Conservation (phyloP, 2,797 vertebrate genomes). For the Siniperca obscura region DNA sequence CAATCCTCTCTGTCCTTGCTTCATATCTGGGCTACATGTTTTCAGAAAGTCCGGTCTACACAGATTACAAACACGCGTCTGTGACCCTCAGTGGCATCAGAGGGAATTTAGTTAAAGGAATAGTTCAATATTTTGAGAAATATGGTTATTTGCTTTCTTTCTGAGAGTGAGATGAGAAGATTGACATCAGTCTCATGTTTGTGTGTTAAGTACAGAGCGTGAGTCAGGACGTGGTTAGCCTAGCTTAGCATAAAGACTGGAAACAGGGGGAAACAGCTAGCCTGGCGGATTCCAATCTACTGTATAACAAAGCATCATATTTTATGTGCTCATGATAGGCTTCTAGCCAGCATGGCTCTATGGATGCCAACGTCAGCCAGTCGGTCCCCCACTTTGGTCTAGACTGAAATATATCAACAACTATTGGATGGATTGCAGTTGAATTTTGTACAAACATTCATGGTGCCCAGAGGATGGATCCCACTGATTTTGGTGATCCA, state of each 20-base stretch:
- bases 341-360: no score
- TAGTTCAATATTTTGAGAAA: not conserved
- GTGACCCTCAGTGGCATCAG: not conserved
- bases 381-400: no score
- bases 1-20: slow-evolving; percentile 44
- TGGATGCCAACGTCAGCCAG: no score
- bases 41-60: slow-evolving; percentile 16
- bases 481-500: not conserved
- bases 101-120: not conserved
- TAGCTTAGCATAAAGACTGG: not conserved
- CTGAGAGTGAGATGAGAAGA: not conserved
- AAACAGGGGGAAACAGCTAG: not conserved
- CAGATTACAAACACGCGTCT: not conserved
- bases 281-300: no score
- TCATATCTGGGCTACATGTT: slow-evolving; percentile 44
- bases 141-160: not conserved
- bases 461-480: no score
- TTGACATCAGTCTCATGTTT: not conserved
- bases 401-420: no score
- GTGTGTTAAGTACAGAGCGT: no score
- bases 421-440: no score
- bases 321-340: no score
- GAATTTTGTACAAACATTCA: no score
- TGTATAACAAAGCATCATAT: no score
- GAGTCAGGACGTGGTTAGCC: not conserved